These are phyloP conservation scores for Poecile atricapillus DNA, from an alignment of 2,113 vertebrate species.

Conservation along the genomic window DNA sequence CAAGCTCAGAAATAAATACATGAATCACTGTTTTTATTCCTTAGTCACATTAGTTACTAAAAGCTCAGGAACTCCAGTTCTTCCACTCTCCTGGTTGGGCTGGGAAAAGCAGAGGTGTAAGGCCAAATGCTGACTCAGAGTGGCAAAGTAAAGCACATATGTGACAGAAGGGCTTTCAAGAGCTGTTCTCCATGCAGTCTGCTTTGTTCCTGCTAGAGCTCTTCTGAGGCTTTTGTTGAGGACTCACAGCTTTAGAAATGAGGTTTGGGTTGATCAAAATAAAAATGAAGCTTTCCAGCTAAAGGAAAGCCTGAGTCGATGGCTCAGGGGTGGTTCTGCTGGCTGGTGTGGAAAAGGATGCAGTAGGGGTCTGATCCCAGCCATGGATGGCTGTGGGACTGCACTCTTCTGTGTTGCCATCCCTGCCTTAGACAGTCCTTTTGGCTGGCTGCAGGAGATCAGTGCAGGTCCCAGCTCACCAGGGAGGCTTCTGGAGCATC, in stretches of 20 bases:
- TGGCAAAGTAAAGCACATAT: not conserved
- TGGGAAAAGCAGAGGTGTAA: not conserved
- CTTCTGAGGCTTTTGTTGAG: not conserved
- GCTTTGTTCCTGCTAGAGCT: not conserved
- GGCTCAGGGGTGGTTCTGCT: not conserved
- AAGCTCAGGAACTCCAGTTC: not conserved
- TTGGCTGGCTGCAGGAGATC: not conserved
- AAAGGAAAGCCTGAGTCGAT: not conserved
- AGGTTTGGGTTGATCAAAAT: not conserved
- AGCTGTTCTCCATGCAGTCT: not conserved
- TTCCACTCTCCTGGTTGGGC: not conserved
- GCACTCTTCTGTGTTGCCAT: not conserved
- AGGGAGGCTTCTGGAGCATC: not conserved
- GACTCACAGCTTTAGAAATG: not conserved
- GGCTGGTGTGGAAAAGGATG: not conserved
- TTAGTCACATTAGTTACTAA: slow-evolving; percentile 22
- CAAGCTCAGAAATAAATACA: not conserved
- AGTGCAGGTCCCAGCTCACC: not conserved
- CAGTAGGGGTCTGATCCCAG: not conserved
- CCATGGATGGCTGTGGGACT: not conserved
- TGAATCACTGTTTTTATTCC: slow-evolving; percentile 42
- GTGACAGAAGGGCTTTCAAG: not conserved
- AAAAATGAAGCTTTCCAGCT: not conserved
- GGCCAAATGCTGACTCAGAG: slow-evolving; percentile 33
- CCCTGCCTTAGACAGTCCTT: not conserved